A percentile compares a stretch with the other conserved stretches of the same genome.
phyloP scores from a whole-genome alignment of 2,797 vertebrate species.

The Acanthiza pusilla region DNA sequence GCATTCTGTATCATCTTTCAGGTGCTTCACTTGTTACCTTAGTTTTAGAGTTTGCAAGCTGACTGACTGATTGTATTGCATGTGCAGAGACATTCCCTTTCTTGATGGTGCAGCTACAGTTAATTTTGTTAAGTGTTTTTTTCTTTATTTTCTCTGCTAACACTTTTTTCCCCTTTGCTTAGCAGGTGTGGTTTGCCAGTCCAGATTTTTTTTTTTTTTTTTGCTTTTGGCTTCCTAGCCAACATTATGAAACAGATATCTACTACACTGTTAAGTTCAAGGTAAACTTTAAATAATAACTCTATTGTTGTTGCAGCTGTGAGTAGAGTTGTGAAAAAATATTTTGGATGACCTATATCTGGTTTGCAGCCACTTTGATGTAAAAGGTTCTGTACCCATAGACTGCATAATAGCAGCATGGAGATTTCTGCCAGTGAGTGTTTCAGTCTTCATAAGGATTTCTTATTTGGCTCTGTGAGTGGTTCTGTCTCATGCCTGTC shows the following conservation, averaged over 20 bases:
- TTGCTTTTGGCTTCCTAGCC: neutral
- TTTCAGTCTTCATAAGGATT: neutral
- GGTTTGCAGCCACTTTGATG: neutral
- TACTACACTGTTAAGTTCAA: neutral
- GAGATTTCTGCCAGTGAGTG: neutral
- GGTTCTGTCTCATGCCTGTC: neutral
- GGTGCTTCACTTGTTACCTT: neutral
- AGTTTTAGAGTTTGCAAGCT: neutral
- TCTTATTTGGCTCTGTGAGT: neutral
- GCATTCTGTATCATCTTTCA: neutral
- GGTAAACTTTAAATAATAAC: neutral
- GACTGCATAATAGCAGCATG: neutral
- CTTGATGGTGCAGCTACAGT: neutral
- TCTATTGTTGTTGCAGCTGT: neutral
- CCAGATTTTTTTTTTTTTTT: neutral
- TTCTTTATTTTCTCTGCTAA: neutral
- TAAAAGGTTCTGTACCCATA: neutral
- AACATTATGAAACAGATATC: neutral
- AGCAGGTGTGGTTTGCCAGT: neutral
- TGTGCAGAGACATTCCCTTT: neutral
- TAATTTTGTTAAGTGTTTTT: neutral
- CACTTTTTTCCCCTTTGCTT: neutral
- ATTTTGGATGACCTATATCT: neutral
- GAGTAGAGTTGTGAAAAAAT: neutral
- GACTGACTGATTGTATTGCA: neutral